A percentile compares a stretch with the other conserved stretches of the same genome.
Conservation (phyloP, 1,140 invertebrate genomes). For the Cherax destructor region DNA sequence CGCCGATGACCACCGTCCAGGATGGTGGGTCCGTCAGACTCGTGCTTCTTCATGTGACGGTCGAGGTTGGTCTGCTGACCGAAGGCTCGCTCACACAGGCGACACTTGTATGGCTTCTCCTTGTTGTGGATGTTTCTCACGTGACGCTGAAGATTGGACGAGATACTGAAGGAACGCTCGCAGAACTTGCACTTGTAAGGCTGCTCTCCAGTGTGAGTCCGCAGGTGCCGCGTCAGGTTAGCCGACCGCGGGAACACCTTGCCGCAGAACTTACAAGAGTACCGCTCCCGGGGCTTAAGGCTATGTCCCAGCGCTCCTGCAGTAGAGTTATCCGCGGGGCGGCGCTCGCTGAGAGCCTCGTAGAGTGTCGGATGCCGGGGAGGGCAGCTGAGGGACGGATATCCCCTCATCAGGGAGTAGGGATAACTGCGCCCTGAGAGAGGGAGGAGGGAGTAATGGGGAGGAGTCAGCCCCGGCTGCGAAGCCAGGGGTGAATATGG, state of each 20-base stretch:
- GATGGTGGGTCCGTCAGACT: conserved; percentile 77
- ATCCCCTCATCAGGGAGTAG: conserved; percentile 37
- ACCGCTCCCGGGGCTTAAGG: conserved; percentile 81
- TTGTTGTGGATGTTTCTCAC: conserved; percentile 99
- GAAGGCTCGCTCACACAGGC: conserved; percentile 90
- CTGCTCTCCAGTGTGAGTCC: conserved; percentile 98
- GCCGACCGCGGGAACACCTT: conserved; percentile 98
- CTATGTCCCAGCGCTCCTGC: background rate
- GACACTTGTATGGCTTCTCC: conserved; percentile 78
- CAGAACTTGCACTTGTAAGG: conserved; percentile 99
- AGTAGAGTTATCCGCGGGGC: background rate
- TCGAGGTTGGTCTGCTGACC: conserved; percentile 96
- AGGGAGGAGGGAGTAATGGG: background rate
- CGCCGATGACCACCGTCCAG: conserved; percentile 73
- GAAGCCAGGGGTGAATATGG: background rate
- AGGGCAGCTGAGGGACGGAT: conserved; percentile 32
- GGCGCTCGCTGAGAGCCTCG: conserved; percentile 40
- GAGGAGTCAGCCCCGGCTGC: background rate
- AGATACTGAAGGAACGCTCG: conserved; percentile 98
- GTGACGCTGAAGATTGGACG: conserved; percentile 97
- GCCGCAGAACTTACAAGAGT: conserved; percentile 97
- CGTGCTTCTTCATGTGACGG: conserved; percentile 96
- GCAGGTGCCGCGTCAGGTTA: conserved; percentile 95
- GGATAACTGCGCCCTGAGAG: background rate
- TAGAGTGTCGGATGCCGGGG: conserved; percentile 58